Evolutionary conservation across 2,113 vertebrate species (phyloP).

Genomic region (Cepphus grylle): DNA sequence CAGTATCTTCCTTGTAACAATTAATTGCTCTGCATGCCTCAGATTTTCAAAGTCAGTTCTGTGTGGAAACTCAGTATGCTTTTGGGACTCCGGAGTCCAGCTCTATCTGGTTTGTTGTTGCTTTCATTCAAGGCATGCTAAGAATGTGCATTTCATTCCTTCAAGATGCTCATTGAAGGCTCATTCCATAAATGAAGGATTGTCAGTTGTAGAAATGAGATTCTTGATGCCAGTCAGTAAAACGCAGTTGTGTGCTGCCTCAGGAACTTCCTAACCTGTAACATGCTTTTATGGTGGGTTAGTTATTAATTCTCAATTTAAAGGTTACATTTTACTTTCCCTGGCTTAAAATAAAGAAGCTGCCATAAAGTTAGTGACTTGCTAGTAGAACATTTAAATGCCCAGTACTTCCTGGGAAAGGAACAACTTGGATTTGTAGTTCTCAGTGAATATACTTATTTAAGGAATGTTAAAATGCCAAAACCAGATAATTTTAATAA

Average conservation of each 20-base stretch:
- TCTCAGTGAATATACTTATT: neutral
- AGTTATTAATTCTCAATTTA: neutral
- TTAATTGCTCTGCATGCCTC: neutral
- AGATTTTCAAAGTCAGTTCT: neutral
- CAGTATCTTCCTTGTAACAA: neutral
- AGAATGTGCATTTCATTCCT: neutral
- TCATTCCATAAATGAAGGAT: neutral
- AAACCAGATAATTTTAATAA: neutral
- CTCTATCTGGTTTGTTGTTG: neutral
- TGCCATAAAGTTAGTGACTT: neutral
- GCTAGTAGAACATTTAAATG: neutral
- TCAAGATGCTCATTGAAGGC: neutral
- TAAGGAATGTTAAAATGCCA: neutral
- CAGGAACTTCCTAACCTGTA: neutral
- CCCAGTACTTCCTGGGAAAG: neutral
- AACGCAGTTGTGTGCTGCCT: neutral
- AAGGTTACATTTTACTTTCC: neutral
- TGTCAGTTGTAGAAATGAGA: neutral
- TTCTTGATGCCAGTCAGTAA: neutral
- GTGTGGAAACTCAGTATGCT: neutral
- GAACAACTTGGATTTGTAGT: neutral
- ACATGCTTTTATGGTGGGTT: neutral
- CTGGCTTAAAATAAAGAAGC: neutral
- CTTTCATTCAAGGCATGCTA: neutral
- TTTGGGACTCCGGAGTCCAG: neutral